Evolutionary conservation across 2,888 invertebrate species (phyloP).

Genomic region (Taenaris catops): DNA sequence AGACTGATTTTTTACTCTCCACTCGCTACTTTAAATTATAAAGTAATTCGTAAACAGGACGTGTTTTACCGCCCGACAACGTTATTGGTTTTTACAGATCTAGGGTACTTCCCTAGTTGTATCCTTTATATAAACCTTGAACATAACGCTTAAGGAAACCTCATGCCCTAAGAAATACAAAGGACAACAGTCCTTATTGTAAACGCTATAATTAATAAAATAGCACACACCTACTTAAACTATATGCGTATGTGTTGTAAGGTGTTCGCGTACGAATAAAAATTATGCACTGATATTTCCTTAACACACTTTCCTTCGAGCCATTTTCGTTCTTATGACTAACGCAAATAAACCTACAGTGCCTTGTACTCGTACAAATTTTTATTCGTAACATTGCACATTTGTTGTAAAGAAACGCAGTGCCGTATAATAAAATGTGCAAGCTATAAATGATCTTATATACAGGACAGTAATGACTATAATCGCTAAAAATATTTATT

Average conservation of each 20-base stretch:
- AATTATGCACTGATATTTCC: slow-evolving; percentile 2
- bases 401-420: background rate
- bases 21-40: no score
- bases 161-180: no score
- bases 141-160: no score
- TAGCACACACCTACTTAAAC: background rate
- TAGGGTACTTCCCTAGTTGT: no score
- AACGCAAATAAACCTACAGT: background rate
- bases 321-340: background rate
- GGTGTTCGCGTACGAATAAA: background rate
- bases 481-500: background rate
- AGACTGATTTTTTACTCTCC: no score
- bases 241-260: no score
- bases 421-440: background rate
- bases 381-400: background rate
- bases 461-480: background rate
- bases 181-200: background rate
- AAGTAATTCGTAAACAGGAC: no score
- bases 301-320: background rate
- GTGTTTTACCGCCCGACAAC: no score
- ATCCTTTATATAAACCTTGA: no score
- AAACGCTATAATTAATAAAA: background rate
- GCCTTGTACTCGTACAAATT: background rate
- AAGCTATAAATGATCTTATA: slow-evolving; percentile 1
- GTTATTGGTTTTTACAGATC: no score